Evolutionary conservation across 2,888 invertebrate genomes (phyloP), one percentile per base, ranked within the genome.

Genomic region (Rhagonycha fulva): DNA sequence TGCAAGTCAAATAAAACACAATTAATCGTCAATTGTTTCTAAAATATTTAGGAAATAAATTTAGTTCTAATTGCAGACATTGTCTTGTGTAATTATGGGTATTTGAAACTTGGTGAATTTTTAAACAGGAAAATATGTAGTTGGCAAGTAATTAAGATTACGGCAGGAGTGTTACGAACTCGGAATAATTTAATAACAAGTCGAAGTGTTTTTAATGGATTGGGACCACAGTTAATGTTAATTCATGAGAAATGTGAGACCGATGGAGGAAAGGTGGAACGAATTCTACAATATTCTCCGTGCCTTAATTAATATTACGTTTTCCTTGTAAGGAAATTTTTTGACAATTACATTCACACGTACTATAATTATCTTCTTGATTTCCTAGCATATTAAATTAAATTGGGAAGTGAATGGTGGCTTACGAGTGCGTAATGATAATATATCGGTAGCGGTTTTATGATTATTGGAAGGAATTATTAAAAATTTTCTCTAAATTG

Each of bases 231-330:
- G 79, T 76, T 82, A 81, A 84, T 84, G 84, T 84, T 84, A 84
- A 84, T 84, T 84, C 84, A 84, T 84, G 83, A 84, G 83, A 78
- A 80, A 81, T 81, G 82, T 81, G 83, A 83, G 78, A 83, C 81
- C 81, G 81, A 26, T 23, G 62, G 66, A 67, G 72, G 69, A 75
- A 66, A 24, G 63, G 24, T 66, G 26, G 26, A 66, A 23, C 26
- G 26, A 66, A 66, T 24, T 24, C 12, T 66, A 24, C 63, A 23
- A 66, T 24, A 26, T 66, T 66, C 26, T 26, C 63, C n/a, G 26
- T 66, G 47, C 47, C n/a, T 47, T 47, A 47, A 47, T 47, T 47
- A 47, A 47, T 47, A 47, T 47, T 19, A 19, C 19, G 47, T 47
- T 47, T 47, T 47, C 47, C 47, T 47, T n/a, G 47, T n/a, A 47